Base-by-base conservation (phyloP, 2,113 vertebrate species). In the Sakesphorus luctuosus region DNA sequence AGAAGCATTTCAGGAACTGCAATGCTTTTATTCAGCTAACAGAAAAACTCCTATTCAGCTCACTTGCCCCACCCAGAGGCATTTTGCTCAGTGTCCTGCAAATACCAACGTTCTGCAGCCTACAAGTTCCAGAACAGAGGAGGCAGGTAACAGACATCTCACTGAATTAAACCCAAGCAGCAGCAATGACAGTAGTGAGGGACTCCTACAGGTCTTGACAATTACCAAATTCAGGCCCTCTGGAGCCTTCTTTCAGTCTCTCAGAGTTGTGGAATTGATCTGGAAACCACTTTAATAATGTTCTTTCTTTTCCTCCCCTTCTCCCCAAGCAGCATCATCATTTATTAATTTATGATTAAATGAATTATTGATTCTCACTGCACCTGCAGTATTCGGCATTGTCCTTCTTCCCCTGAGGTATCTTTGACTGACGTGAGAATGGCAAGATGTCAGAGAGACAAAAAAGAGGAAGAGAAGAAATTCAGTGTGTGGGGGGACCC, bases 261-360 rank as follows among this genome's bases (percentile, higher is more conserved):
- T 88, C 66, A 24, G 66, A 91, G 65, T 50, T 78, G 77, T 72
- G 84, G 62, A 91, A 96, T 94, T 96, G 95, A 97, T 97, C 91
- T 96, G 49, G 78, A 94, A 97, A 84, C 66, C 81, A 79, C 93
- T 97, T 92, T 92, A 96, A 91, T 96, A 96, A 95, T 91, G 93
- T 76, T 95, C 91, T 91, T 96, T 94, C 84, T 94, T 93, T 93
- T 89, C 81, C 84, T 93, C 44, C 77, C n/a, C 69, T 94, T 93
- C 65, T 93, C 86, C 89, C 89, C 84, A 93, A 75, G 93, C 84
- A 94, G 46, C 62, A 94, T 18, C 95, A 95, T 91, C 87, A 96
- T 96, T 96, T 97, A 95, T 97, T 97, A 97, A 97, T 96, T 97
- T 95, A 96, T 96, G 95, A 96, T 95, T 95, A 96, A 96, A 97